Percentiles rank a stretch among this genome's conserved stretches.
phyloP scores from a whole-genome alignment of 2,888 invertebrate species.

The Stegana nigrithorax region DNA sequence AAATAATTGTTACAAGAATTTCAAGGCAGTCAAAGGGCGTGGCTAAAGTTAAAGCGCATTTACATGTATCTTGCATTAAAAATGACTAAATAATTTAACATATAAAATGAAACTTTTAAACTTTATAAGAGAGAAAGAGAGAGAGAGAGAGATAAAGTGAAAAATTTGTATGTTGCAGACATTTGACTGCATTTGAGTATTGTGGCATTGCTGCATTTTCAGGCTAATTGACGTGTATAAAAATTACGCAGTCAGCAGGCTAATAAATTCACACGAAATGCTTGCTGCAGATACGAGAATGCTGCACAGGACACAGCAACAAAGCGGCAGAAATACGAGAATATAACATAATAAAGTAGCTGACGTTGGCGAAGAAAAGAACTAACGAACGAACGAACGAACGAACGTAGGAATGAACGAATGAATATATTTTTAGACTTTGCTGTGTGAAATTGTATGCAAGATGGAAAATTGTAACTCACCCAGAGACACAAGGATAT shows the following conservation, averaged over 20 bases:
- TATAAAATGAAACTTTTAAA: too few species aligned
- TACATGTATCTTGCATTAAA: too few species aligned
- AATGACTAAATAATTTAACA: too few species aligned
- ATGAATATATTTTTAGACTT: constrained; percentile 32
- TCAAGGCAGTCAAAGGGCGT: too few species aligned
- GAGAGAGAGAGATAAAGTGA: constrained; percentile 24
- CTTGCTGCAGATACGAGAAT: background rate
- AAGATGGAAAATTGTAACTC: constrained; percentile 1
- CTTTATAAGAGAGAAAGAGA: too few species aligned
- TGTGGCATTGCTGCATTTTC: too few species aligned
- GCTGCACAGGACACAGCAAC: too few species aligned
- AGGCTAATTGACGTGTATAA: constrained; percentile 44
- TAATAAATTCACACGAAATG: constrained; percentile 35
- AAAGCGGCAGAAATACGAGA: background rate
- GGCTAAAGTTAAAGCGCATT: too few species aligned
- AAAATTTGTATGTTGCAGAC: too few species aligned
- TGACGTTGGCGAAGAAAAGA: constrained; percentile 3
- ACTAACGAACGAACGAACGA: constrained; percentile 22
- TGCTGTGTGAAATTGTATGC: constrained; percentile 17
- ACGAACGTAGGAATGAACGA: too few species aligned
- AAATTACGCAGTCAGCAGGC: constrained; percentile 39
- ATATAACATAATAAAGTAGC: background rate
- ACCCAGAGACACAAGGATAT: background rate
- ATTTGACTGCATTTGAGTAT: too few species aligned
- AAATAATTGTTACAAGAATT: too few species aligned